phyloP scores from a whole-genome alignment of 2,797 vertebrate species.

The Morus bassanus region DNA sequence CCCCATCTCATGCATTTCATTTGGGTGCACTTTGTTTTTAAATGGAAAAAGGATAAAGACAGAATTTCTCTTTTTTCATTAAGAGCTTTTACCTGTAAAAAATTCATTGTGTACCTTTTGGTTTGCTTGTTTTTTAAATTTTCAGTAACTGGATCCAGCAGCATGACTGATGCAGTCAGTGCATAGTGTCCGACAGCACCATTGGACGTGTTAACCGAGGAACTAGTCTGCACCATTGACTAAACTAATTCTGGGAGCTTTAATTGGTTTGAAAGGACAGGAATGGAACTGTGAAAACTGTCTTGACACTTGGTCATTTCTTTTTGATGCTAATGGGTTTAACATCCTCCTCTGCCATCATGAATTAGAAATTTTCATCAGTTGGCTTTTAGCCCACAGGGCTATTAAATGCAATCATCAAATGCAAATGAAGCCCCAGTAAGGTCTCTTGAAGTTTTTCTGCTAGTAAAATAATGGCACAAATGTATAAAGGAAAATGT shows the following conservation, averaged over 20 bases:
- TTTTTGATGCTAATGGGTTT: constrained; percentile 51
- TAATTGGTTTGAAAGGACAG: constrained; percentile 4
- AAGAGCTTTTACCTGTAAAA: neutral
- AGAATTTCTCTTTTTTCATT: neutral
- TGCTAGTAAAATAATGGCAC: neutral
- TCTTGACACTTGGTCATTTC: constrained; percentile 53
- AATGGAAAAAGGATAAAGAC: neutral
- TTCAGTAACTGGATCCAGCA: neutral
- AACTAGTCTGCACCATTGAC: constrained; percentile 40
- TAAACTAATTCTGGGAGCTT: constrained; percentile 26
- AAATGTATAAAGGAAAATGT: neutral
- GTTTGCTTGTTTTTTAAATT: neutral
- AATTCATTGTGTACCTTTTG: neutral
- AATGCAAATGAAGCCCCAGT: neutral
- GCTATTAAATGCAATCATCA: constrained; percentile 3
- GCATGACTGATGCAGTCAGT: neutral
- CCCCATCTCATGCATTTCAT: neutral
- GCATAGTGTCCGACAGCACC: neutral
- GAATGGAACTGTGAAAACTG: constrained; percentile 45
- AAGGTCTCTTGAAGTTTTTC: neutral
- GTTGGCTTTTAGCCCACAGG: neutral
- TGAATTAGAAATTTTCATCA: constrained; percentile 10
- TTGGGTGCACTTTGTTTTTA: neutral
- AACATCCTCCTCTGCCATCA: constrained; percentile 25
- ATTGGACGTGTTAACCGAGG: neutral